Evolutionary conservation across 2,113 vertebrate species (phyloP), one percentile per base, ranked within the genome.

Genomic region (Gallinago jamesoni): DNA sequence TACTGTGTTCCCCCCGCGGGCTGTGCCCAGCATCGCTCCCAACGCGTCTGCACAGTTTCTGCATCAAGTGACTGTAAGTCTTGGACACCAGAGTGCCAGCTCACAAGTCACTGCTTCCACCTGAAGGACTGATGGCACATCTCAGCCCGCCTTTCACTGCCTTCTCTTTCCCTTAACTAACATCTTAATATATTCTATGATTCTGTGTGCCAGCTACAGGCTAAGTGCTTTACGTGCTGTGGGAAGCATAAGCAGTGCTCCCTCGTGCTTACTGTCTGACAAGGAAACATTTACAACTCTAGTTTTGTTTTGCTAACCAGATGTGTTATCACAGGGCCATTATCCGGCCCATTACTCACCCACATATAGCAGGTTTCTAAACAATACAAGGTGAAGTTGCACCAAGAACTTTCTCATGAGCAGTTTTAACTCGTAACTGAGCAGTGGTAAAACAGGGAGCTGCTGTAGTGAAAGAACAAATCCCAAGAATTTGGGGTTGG

Each of bases 131-230:
- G 27, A 6, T 4, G 55, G 35, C 20, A 2, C 45, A 2, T 17
- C 18, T 43, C 56, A 24, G 16, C 55, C 10, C 2, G 14, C 63
- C 48, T 57, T 50, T 50, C 8, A 1, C 28, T 30, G 17, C 62
- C 69, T 68, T 45, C 33, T 52, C 45, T n/a, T 12, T 25, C 63
- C 60, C 28, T 19, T 41, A 57, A 20, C 60, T 35, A 25, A 7
- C 7, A 0, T 18, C 37, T 16, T 14, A 11, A 24, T 14, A 3
- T 3, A 7, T 35, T 3, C 16, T 16, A 2, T 15, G 31, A 43
- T 31, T 66, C 39, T 31, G 14, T 45, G 69, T 2, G 2, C 53
- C 45, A 6, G 21, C 27, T 35, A 2, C 17, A 9, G 2, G 7
- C 50, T 4, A 3, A 15, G 68, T 7, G 59, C 59, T 31, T 24